A percentile compares a stretch with the other conserved stretches of the same genome.
Conservation (phyloP, 1,140 invertebrate species). For the Orussus abietinus region DNA sequence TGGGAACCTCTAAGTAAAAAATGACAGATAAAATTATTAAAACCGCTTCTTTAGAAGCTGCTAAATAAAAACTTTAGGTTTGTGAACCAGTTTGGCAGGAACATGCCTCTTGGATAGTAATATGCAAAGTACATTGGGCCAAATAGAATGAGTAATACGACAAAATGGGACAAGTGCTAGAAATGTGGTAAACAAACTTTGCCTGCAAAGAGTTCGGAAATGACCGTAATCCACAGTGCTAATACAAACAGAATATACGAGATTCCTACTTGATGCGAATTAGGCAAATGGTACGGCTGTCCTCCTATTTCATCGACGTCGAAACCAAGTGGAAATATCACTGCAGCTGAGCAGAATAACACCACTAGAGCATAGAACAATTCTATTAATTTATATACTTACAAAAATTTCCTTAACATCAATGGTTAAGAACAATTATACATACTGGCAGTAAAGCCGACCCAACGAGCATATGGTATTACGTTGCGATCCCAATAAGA, state of each 20-base stretch:
- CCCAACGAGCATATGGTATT: constrained; percentile 89
- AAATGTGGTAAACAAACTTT: constrained; percentile 96
- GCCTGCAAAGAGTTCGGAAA: constrained; percentile 94
- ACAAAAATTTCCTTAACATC: constrained; percentile 9
- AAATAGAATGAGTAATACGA: no score
- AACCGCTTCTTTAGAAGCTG: no score
- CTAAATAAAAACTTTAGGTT: no score
- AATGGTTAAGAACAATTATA: constrained; percentile 39
- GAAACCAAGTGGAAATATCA: constrained; percentile 95
- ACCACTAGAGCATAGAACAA: constrained; percentile 72
- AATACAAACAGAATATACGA: constrained; percentile 94
- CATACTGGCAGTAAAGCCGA: constrained; percentile 92
- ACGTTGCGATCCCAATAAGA: constrained; percentile 90
- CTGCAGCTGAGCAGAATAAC: constrained; percentile 90
- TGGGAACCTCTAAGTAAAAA: no score
- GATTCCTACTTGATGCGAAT: constrained; percentile 92
- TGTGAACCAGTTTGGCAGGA: no score
- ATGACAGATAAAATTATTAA: no score
- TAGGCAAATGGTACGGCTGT: constrained; percentile 90
- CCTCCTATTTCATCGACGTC: constrained; percentile 93
- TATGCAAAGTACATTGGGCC: no score
- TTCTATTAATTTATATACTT: constrained; percentile 6
- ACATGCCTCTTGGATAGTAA: no score
- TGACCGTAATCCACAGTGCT: constrained; percentile 92
- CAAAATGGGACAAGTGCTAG: constrained; percentile 50